Conservation (phyloP, 2,797 vertebrate genomes). For the Brachyalestes nurse region DNA sequence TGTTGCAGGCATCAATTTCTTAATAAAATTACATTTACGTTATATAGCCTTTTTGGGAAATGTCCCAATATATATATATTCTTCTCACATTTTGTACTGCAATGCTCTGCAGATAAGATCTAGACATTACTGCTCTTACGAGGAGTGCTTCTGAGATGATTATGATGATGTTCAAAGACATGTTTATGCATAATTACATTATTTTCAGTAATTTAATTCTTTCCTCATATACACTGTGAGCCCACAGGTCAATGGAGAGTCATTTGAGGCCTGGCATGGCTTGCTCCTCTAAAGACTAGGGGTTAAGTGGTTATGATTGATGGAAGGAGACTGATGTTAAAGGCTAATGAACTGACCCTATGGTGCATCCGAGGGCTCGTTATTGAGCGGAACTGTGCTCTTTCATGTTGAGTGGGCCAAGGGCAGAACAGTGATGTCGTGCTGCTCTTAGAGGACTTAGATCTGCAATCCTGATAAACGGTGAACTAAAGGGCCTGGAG, state of each 20-base stretch:
- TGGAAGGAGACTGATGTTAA: conserved; percentile 27
- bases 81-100: background rate
- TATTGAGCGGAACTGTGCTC: conserved; percentile 33
- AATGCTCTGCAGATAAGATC: background rate
- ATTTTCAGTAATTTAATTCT: background rate
- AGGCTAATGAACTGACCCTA: conserved; percentile 43
- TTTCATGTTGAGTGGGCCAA: conserved; percentile 28
- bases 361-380: conserved; percentile 15
- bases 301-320: conserved; percentile 42
- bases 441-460: conserved; percentile 13
- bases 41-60: no score
- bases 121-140: background rate
- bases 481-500: conserved; percentile 12
- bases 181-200: conserved; percentile 11
- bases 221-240: conserved; percentile 24
- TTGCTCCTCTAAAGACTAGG: background rate
- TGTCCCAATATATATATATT: no score
- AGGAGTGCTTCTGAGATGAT: background rate
- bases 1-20: no score
- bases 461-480: conserved; percentile 30
- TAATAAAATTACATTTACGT: no score
- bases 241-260: background rate
- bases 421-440: conserved; percentile 13
- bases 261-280: background rate
- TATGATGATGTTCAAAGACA: background rate